A percentile compares a stretch with the other conserved stretches of the same genome.
phyloP scores from a whole-genome alignment of 2,888 invertebrate genomes.

The Capitulum mitella region DNA sequence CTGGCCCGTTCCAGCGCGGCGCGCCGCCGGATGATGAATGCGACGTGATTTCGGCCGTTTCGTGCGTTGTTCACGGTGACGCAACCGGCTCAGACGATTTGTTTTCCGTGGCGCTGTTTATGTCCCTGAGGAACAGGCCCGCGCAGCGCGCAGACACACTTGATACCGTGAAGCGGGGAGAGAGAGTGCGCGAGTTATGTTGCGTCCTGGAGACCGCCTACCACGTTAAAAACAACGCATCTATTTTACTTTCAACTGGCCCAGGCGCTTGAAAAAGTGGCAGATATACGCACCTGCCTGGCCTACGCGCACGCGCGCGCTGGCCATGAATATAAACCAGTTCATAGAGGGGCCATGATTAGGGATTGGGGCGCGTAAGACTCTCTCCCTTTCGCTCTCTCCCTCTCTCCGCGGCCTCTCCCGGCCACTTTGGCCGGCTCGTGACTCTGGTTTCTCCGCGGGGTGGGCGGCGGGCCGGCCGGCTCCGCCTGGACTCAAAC shows the following conservation, averaged over 20 bases:
- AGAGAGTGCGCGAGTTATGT: constrained; percentile 16
- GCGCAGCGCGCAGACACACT: neutral
- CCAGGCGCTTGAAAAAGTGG: neutral
- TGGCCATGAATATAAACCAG: constrained; percentile 19
- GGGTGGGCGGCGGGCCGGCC: no score
- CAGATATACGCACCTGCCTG: neutral
- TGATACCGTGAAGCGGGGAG: neutral
- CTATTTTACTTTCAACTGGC: constrained; percentile 24
- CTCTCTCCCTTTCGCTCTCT: neutral
- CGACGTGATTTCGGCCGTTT: neutral
- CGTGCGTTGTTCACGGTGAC: constrained; percentile 1
- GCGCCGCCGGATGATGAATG: neutral
- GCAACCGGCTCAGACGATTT: neutral
- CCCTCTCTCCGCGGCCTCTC: no score
- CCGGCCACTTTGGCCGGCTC: no score
- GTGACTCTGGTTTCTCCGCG: no score
- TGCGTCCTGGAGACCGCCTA: neutral
- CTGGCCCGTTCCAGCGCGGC: neutral
- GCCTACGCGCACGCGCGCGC: neutral
- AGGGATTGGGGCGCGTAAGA: neutral
- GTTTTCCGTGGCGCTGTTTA: constrained; percentile 1
- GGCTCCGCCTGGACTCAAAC: no score
- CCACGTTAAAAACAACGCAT: constrained; percentile 24
- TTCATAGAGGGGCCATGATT: constrained; percentile 18
- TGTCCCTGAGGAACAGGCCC: no score